Conservation (phyloP, 2,113 vertebrate genomes). For the Phodopus roborovskii region DNA sequence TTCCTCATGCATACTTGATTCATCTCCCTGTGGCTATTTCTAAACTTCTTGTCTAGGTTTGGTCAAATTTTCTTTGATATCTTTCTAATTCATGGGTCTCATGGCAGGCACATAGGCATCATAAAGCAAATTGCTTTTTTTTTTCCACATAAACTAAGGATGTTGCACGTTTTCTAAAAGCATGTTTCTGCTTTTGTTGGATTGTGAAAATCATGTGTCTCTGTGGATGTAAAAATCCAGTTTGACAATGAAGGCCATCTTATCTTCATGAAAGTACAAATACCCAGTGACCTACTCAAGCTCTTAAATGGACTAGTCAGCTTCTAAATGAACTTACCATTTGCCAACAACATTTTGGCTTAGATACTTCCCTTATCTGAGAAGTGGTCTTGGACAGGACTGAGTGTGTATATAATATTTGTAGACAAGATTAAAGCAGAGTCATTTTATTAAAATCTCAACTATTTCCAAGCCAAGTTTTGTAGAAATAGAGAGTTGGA, state of each 20-base stretch:
- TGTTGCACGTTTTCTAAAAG: slow-evolving; percentile 2
- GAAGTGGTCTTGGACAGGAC: not conserved
- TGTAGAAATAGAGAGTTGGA: not conserved
- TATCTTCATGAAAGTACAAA: not conserved
- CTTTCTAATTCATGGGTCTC: slow-evolving; percentile 39
- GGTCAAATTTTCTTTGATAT: slow-evolving; percentile 22
- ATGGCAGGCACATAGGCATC: not conserved
- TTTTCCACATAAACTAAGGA: not conserved
- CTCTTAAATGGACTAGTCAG: not conserved
- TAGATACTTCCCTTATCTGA: not conserved
- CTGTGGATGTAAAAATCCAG: not conserved
- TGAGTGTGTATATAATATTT: not conserved
- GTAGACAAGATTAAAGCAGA: not conserved
- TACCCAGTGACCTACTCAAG: too few relatives aligned
- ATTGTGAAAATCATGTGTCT: not conserved
- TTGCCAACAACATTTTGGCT: slow-evolving; percentile 13
- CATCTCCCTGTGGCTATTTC: not conserved
- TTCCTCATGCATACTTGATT: not conserved
- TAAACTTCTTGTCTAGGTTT: not conserved
- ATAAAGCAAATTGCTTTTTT: not conserved
- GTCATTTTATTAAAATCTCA: slow-evolving; percentile 33
- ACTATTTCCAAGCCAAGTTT: slow-evolving; percentile 31
- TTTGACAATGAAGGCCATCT: not conserved
- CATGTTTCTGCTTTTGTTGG: not conserved
- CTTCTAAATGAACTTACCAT: slow-evolving; percentile 1